A percentile compares a stretch with the other conserved stretches of the same genome.
Conservation (phyloP, 2,888 invertebrate genomes). For the Drosophila paramelanica region DNA sequence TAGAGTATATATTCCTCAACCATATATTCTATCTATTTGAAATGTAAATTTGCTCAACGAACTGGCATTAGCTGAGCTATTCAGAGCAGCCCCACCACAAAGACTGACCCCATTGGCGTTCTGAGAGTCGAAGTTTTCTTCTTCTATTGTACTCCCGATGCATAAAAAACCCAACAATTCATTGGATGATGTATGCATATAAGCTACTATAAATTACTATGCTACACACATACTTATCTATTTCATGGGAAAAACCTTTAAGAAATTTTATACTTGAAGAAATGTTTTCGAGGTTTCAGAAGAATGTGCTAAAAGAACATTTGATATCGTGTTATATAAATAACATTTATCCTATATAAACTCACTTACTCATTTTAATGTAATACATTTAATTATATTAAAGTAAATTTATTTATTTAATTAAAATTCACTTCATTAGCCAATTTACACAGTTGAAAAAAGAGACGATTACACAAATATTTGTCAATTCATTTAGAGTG, state of each 20-base stretch:
- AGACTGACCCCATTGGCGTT: constrained; percentile 38
- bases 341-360: not conserved
- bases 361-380: not conserved
- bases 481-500: constrained; percentile 13
- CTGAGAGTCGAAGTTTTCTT: constrained; percentile 11
- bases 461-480: constrained; percentile 6
- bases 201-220: constrained; percentile 38
- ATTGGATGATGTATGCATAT: constrained; percentile 43
- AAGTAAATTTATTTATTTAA: too few relatives aligned
- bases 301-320: not conserved
- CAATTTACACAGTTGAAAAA: constrained; percentile 20
- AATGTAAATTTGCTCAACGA: constrained; percentile 43
- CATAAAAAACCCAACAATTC: not conserved
- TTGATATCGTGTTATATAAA: too few relatives aligned
- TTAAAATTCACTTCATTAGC: constrained; percentile 28
- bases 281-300: not conserved
- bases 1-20: not conserved
- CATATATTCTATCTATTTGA: constrained; percentile 30
- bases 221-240: constrained; percentile 23
- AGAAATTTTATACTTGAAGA: not conserved
- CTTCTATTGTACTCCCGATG: constrained; percentile 22
- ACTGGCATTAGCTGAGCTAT: constrained; percentile 22
- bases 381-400: too few relatives aligned
- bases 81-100: constrained; percentile 3
- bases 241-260: constrained; percentile 2